Percentiles rank a stretch among this genome's conserved stretches.
phyloP scores from a whole-genome alignment of 2,797 vertebrate species.

The Acanthornis magna region DNA sequence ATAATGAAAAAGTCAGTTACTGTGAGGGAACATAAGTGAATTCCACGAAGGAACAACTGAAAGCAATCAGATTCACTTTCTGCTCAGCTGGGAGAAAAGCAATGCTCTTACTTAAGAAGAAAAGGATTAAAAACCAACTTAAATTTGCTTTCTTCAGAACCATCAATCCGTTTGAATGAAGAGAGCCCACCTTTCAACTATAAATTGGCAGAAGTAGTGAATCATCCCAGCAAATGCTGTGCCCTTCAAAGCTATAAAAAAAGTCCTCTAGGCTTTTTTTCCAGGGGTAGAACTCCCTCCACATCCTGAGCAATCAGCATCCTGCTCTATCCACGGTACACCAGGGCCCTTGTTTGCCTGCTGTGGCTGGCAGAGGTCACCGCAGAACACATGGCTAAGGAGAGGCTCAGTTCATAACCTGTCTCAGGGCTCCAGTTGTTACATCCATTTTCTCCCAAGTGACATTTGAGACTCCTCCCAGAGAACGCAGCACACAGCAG shows the following conservation, averaged over 20 bases:
- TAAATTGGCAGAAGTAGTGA: not conserved
- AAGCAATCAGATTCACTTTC: slow-evolving; percentile 29
- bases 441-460: not conserved
- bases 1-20: not conserved
- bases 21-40: not conserved
- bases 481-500: too few relatives aligned
- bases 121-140: slow-evolving; percentile 2
- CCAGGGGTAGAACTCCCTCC: not conserved
- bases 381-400: not conserved
- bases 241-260: not conserved
- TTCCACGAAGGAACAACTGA: not conserved
- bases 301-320: not conserved
- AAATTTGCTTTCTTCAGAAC: slow-evolving; percentile 33
- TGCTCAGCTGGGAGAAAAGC: not conserved
- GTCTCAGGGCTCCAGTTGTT: not conserved
- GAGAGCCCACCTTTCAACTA: not conserved
- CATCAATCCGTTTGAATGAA: not conserved
- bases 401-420: not conserved
- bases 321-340: not conserved
- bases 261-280: not conserved
- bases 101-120: slow-evolving; percentile 2
- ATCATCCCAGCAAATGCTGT: not conserved
- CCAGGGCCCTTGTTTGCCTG: not conserved
- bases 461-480: not conserved
- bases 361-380: not conserved